These are phyloP conservation scores for Pterostichus niger DNA, from an alignment of 2,888 invertebrate genomes.

Conservation along the genomic window DNA sequence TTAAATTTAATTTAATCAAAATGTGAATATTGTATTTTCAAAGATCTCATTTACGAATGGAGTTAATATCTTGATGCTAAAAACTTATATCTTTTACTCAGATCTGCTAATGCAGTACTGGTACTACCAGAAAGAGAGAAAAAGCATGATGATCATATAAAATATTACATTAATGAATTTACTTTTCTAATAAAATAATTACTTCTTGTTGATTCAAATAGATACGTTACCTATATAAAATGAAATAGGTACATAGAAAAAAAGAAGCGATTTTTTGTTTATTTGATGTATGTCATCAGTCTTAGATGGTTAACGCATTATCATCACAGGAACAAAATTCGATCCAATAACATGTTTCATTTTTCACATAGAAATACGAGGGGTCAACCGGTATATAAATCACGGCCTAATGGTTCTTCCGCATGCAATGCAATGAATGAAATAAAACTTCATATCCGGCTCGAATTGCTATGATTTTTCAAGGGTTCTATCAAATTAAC, in stretches of 20 bases:
- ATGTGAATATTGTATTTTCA: too few relatives aligned
- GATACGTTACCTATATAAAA: too few relatives aligned
- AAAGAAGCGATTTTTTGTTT: background rate
- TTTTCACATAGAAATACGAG: constrained; percentile 43
- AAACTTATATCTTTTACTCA: too few relatives aligned
- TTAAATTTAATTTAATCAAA: too few relatives aligned
- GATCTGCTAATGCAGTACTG: too few relatives aligned
- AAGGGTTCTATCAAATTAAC: constrained; percentile 25
- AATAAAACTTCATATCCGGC: constrained; percentile 43
- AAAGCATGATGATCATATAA: too few relatives aligned
- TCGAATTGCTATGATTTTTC: constrained; percentile 17
- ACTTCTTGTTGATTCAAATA: too few relatives aligned
- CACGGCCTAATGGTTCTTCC: constrained; percentile 26
- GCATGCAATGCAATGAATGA: constrained; percentile 44
- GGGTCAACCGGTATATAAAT: constrained; percentile 34
- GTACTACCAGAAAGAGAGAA: too few relatives aligned
- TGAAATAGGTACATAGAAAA: background rate
- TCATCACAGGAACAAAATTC: constrained; percentile 20
- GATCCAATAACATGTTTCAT: constrained; percentile 44
- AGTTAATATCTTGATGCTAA: too few relatives aligned
- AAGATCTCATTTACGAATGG: too few relatives aligned
- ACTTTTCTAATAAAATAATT: too few relatives aligned
- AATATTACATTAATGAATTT: too few relatives aligned
- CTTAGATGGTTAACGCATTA: constrained; percentile 17
- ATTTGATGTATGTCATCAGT: constrained; percentile 32